A percentile compares a stretch with the other conserved stretches of the same genome.
Conservation (phyloP, 2,113 vertebrate genomes). For the Hippopotamus amphibius region DNA sequence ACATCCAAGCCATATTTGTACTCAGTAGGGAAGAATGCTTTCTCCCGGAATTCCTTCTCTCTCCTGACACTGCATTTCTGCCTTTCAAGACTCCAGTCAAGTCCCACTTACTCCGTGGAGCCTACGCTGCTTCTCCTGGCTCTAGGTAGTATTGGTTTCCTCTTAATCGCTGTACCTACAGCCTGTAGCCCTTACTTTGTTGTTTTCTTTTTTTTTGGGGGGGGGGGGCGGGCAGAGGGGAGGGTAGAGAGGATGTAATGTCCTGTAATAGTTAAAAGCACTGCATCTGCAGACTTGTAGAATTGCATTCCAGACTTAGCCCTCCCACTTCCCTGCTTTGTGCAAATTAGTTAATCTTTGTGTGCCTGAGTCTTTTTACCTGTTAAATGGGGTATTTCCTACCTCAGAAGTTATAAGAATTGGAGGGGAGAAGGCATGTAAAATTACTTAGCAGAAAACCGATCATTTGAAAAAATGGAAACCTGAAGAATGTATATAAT, state of each 20-base stretch:
- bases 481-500: not conserved
- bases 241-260: no score
- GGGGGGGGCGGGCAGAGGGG: no score
- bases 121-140: not conserved
- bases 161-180: not conserved
- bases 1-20: not conserved
- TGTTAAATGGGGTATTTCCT: conserved; percentile 5
- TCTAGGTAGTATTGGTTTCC: conserved; percentile 39
- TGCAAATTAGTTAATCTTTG: not conserved
- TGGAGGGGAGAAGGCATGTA: not conserved
- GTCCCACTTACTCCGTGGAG: not conserved
- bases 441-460: conserved; percentile 15
- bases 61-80: not conserved
- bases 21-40: not conserved
- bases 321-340: not conserved
- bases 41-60: not conserved
- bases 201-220: not conserved
- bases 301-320: not conserved
- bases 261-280: not conserved
- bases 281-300: not conserved
- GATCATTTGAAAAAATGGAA: not conserved
- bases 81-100: not conserved
- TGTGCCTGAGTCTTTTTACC: not conserved
- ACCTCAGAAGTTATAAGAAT: not conserved
- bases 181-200: not conserved